Conservation (phyloP, 2,888 invertebrate species). For the Ypsolopha scabrella region DNA sequence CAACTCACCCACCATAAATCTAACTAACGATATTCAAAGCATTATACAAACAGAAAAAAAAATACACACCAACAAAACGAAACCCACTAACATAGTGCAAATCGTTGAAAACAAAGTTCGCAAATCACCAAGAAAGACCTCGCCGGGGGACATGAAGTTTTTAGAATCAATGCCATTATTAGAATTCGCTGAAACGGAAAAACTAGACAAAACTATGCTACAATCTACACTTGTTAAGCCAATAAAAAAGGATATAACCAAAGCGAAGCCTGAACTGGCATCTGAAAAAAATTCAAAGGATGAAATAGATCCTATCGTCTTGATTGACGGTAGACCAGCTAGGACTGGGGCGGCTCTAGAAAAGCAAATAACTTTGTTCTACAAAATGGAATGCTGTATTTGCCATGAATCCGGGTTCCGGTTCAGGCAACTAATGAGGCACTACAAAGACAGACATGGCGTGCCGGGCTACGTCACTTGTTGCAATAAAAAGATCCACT, state of each 20-base stretch:
- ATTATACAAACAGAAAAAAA: slow-evolving; percentile 19
- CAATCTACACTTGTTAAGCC: not conserved
- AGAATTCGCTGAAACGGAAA: slow-evolving; percentile 48
- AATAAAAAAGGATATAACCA: too few relatives aligned
- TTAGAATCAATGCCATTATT: slow-evolving; percentile 56
- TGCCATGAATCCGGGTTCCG: slow-evolving; percentile 55
- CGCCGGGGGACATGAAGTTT: slow-evolving; percentile 41
- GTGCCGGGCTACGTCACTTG: slow-evolving; percentile 61
- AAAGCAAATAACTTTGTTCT: slow-evolving; percentile 56
- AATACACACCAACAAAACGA: not conserved
- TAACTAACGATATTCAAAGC: slow-evolving; percentile 25
- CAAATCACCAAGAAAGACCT: slow-evolving; percentile 29
- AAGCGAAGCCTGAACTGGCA: slow-evolving; percentile 1
- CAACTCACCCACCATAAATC: slow-evolving; percentile 22
- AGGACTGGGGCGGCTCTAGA: slow-evolving; percentile 52
- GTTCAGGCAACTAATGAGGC: slow-evolving; percentile 57
- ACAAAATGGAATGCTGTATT: slow-evolving; percentile 63
- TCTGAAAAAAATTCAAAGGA: slow-evolving; percentile 21
- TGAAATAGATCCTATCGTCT: slow-evolving; percentile 38
- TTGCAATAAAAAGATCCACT: slow-evolving; percentile 61
- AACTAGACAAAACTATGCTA: slow-evolving; percentile 41
- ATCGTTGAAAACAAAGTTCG: not conserved
- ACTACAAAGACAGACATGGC: slow-evolving; percentile 60
- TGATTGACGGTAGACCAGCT: slow-evolving; percentile 52
- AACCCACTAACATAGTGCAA: not conserved